Evolutionary conservation across 1,140 invertebrate genomes (phyloP), one percentile per base, ranked within the genome.

Genomic region (Bacillus rossius): DNA sequence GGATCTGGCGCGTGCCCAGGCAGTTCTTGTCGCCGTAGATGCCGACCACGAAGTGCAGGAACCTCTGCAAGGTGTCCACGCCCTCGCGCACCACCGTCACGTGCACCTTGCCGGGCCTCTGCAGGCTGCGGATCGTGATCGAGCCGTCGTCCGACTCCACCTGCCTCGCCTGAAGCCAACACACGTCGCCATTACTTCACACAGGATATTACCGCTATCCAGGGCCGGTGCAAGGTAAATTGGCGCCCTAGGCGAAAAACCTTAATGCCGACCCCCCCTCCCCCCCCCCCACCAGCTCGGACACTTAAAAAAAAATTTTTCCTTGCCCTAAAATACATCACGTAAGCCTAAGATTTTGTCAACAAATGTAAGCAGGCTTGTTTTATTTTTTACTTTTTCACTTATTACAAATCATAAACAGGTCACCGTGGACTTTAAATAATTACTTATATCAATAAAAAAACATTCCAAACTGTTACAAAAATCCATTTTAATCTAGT

Each of bases 1-100:
- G 77, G 50, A 99, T 87, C 65, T 95, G 83, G 45, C 97, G 79
- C 0, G 93, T 96, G 10, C 97, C 97, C 23, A 98, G 79, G 67
- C 92, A 96, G 29, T 77, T 81, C 64, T 86, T 87, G 8, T 84
- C 77, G 0, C 78, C 77, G 74, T 93, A 89, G 47, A 83, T 79
- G 57, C 84, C 81, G 4, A 82, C 80, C 17, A 91, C 86, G 72
- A 87, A 89, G 8, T 83, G 79, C 61, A 98, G 84, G 73, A 96
- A 84, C 72, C 88, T 87, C 65, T 93, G 91, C 71, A 99, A 83
- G 26, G 94, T 96, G 63, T 88, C 83, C 61, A 94, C 87, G 56
- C 88, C 85, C 56, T 88, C 81, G 55, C 84, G 79, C 42, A 89
- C 76, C 66, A 93, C 77, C 57, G 79, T 77, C n/a, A 86, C 70